phyloP scores from a whole-genome alignment of 2,113 vertebrate species.

The Ptychochromis oligacanthus region DNA sequence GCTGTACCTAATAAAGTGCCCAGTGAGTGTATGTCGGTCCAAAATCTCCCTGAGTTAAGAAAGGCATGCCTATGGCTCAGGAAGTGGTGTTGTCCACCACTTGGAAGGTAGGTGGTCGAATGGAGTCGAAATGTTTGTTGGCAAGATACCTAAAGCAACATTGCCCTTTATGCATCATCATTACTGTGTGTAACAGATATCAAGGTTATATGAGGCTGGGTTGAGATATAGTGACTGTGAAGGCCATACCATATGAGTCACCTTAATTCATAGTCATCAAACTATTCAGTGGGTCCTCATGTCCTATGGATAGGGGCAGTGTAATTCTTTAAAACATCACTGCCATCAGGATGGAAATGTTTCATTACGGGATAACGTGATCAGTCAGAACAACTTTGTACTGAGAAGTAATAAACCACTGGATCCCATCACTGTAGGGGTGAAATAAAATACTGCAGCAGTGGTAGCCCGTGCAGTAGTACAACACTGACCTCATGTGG shows the following conservation, averaged over 20 bases:
- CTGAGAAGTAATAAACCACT: not conserved
- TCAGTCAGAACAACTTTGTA: not conserved
- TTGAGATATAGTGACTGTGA: not conserved
- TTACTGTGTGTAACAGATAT: not conserved
- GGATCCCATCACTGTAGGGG: not conserved
- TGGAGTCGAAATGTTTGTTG: not conserved
- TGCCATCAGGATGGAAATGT: not conserved
- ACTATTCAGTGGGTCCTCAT: not conserved
- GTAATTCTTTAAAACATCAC: not conserved
- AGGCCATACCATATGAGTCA: not conserved
- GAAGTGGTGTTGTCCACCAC: not conserved
- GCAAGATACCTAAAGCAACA: not conserved
- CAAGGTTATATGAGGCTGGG: not conserved
- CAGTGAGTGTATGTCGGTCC: too few species aligned
- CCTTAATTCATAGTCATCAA: not conserved
- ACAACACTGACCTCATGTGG: slow-evolving; percentile 49
- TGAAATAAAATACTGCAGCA: not conserved
- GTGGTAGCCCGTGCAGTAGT: not conserved
- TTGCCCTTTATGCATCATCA: not conserved
- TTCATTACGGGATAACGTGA: not conserved
- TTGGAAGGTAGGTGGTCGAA: not conserved
- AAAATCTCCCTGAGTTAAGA: too few species aligned
- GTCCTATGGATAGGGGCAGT: not conserved
- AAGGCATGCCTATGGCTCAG: too few species aligned
- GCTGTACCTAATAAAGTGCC: too few species aligned